Conservation (phyloP, 1,140 invertebrate genomes). For the Pachypsylla venusta region DNA sequence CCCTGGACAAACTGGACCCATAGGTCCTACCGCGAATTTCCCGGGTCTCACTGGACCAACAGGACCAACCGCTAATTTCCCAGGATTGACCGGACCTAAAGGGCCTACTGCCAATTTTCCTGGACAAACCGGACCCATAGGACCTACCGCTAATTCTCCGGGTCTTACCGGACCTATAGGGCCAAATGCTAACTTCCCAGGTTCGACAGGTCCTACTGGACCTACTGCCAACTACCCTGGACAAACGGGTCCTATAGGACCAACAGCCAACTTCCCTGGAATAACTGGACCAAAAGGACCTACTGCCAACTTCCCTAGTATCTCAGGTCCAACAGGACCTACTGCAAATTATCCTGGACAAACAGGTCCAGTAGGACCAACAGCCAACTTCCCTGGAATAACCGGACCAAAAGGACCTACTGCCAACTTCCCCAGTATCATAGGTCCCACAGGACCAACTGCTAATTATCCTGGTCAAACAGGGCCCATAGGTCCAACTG, state of each 20-base stretch:
- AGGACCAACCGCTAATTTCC: conserved; percentile 21
- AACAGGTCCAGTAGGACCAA: conserved; percentile 24
- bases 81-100: conserved; percentile 22
- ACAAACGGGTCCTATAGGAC: conserved; percentile 25
- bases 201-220: conserved; percentile 22
- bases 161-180: conserved; percentile 22
- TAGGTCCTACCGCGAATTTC: conserved; percentile 16
- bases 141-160: conserved; percentile 21
- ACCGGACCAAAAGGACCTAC: conserved; percentile 23
- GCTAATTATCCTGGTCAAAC: conserved; percentile 13
- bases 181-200: conserved; percentile 20
- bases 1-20: conserved; percentile 15
- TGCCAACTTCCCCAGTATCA: conserved; percentile 11
- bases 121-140: conserved; percentile 23
- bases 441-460: conserved; percentile 23
- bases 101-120: conserved; percentile 24
- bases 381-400: conserved; percentile 28
- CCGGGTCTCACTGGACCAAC: conserved; percentile 20
- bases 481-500: conserved; percentile 22
- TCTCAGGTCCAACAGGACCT: conserved; percentile 16
- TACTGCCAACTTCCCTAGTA: conserved; percentile 13
- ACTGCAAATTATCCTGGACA: conserved; percentile 23
- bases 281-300: conserved; percentile 17
- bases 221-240: conserved; percentile 24
- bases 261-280: conserved; percentile 20